These are phyloP conservation scores for Cavia porcellus DNA, from an alignment of 2,113 vertebrate genomes.

Conservation along the genomic window DNA sequence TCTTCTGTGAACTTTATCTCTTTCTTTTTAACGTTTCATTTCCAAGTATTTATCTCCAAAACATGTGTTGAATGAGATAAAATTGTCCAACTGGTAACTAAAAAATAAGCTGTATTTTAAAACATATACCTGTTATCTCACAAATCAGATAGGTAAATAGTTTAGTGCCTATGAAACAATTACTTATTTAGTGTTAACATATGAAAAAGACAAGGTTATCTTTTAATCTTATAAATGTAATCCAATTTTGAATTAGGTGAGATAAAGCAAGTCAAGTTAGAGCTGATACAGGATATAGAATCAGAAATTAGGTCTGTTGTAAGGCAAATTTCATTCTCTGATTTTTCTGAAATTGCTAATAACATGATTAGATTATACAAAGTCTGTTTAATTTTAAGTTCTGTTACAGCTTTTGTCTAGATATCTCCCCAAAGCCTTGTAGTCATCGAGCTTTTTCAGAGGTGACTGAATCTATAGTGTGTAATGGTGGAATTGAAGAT, in stretches of 20 bases:
- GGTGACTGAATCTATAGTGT: background rate
- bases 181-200: background rate
- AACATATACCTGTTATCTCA: background rate
- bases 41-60: background rate
- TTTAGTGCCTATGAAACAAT: background rate
- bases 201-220: conserved; percentile 26
- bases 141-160: background rate
- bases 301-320: background rate
- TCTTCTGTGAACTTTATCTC: background rate
- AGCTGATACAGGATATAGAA: background rate
- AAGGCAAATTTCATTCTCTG: background rate
- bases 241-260: background rate
- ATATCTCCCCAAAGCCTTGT: background rate
- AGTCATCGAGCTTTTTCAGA: background rate
- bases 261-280: background rate
- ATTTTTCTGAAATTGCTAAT: conserved; percentile 20
- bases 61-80: background rate
- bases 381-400: background rate
- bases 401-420: background rate
- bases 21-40: conserved; percentile 12
- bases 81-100: background rate
- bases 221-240: background rate
- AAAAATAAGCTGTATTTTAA: background rate
- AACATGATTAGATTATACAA: background rate
- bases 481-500: background rate